Percentiles rank a stretch among this genome's conserved stretches.
Conservation (phyloP, 2,888 invertebrate genomes). For the Drosophila affinis region DNA sequence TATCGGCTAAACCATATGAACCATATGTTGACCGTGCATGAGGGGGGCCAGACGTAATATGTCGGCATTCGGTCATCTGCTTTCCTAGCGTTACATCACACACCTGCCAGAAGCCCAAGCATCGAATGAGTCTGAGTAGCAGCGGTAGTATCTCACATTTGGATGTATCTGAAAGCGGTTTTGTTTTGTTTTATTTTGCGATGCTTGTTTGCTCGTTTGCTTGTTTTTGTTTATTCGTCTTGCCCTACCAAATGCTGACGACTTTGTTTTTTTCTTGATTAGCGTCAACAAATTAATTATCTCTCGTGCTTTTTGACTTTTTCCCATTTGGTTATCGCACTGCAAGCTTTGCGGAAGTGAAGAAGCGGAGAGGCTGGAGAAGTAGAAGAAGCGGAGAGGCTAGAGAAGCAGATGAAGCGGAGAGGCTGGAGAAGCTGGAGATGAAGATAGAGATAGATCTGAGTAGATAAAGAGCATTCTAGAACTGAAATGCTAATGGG, state of each 20-base stretch:
- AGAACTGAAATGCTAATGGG: neutral
- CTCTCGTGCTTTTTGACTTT: conserved; percentile 32
- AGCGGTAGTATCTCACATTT: no score
- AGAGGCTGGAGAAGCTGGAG: no score
- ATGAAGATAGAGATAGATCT: neutral
- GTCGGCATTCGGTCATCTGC: neutral
- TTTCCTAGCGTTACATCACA: neutral
- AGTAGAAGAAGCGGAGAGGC: neutral
- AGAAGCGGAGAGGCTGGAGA: neutral
- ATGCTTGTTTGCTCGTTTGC: neutral
- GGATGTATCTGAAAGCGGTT: no score
- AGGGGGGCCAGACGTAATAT: neutral
- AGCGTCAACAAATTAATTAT: conserved; percentile 44
- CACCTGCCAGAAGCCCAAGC: neutral
- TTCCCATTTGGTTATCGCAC: neutral
- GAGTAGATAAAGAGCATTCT: neutral
- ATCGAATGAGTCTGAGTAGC: neutral
- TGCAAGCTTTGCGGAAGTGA: neutral
- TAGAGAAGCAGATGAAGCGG: no score
- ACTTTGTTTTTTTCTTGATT: conserved; percentile 37
- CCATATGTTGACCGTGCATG: no score
- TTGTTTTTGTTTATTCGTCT: conserved; percentile 6
- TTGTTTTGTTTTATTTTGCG: neutral
- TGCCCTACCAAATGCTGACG: conserved; percentile 36
- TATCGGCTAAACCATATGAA: neutral